Evolutionary conservation across 1,140 invertebrate species (phyloP), one percentile per base, ranked within the genome.

Genomic region (Ceratitis capitata): DNA sequence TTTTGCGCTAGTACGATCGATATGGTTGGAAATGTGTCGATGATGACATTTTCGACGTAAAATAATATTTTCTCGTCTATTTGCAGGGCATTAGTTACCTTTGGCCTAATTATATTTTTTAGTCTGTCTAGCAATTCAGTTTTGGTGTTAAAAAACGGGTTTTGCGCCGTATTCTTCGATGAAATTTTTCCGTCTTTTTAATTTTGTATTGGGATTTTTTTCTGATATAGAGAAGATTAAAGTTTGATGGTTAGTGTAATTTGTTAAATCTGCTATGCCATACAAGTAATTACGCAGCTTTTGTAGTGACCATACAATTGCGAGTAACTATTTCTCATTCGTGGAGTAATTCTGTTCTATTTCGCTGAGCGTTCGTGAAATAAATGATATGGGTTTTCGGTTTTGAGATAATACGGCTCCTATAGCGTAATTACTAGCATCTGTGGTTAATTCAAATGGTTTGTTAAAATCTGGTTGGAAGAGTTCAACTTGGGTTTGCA

Each of bases 371-470:
- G 87, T 89, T 69, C 92, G 84, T 9, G 83, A 82, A 29, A 86
- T 86, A 61, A 83, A 78, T 29, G 23, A 69, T 51, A 85, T 83
- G 0, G 84, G 86, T 26, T 69, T 56, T 35, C 61, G 82, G 7
- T 84, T 26, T 86, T 92, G 91, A 6, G 87, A 88, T 84, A 92
- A 82, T 4, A 92, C 87, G 3, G 90, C 89, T 9, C 89, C 90
- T 29, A 91, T 64, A 1, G 89, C 88, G 39, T 84, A 83, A 35
- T 85, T 83, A 19, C 85, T 87, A 5, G 89, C 89, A 69, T 93
- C 92, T 1, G 91, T 91, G 0, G 90, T 91, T 19, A 92, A 35
- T 1, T 89, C 86, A 74, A 91, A 91, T 10, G 82, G 85, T 83
- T 89, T 87, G 1, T 82, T 47, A 83, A 90, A 91, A 82, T 92